A percentile compares a stretch with the other conserved stretches of the same genome.
These are phyloP conservation scores for Phymastichus coffea DNA, from an alignment of 1,140 invertebrate genomes.

Conservation along the genomic window DNA sequence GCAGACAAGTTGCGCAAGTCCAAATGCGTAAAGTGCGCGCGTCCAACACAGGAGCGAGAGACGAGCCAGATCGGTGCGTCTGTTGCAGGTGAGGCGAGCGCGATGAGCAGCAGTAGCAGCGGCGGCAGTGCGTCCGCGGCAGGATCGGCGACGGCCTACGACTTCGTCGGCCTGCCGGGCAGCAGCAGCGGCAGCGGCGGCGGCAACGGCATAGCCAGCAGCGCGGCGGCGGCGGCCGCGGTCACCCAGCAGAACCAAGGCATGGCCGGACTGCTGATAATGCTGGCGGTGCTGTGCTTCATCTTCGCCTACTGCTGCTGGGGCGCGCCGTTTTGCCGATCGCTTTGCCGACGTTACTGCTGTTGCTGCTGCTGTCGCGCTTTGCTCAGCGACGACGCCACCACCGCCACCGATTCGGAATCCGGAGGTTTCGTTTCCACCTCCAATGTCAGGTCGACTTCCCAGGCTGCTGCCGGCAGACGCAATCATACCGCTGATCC, in stretches of 20 bases:
- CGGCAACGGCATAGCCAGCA: conserved; percentile 38
- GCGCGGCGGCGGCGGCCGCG: conserved; percentile 38
- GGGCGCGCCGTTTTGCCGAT: conserved; percentile 60
- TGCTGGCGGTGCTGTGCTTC: conserved; percentile 61
- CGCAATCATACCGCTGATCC: conserved; percentile 38
- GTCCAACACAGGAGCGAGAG: background rate
- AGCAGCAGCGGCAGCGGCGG: conserved; percentile 33
- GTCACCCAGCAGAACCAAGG: conserved; percentile 51
- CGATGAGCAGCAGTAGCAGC: background rate
- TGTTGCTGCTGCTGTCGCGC: background rate
- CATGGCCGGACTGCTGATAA: conserved; percentile 59
- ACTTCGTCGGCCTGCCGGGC: conserved; percentile 29
- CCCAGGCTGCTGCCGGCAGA: conserved; percentile 34
- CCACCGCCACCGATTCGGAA: background rate
- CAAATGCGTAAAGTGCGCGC: no score
- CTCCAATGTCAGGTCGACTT: conserved; percentile 30
- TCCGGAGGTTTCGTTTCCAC: background rate
- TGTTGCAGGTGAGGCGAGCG: conserved; percentile 15
- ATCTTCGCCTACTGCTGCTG: conserved; percentile 64
- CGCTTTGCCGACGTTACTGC: conserved; percentile 55
- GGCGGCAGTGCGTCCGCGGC: background rate
- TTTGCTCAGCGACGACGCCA: conserved; percentile 9
- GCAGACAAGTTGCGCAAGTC: no score
- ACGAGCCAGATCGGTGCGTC: background rate
- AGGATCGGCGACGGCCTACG: background rate